Evolutionary conservation across 2,888 invertebrate genomes (phyloP).

Genomic region (Mythimna loreyi): DNA sequence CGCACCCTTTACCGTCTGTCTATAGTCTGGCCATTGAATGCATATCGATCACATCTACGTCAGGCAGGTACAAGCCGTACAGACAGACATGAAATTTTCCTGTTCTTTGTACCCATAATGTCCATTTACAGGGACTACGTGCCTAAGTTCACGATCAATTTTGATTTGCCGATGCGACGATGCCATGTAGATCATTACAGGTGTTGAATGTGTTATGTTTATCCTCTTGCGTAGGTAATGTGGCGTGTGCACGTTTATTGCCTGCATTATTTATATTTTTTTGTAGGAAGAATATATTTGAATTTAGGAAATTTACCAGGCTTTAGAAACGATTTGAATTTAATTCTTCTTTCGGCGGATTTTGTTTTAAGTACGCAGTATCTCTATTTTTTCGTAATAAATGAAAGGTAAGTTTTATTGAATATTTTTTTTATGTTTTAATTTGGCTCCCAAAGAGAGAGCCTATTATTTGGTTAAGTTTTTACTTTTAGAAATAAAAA

Average conservation of each 20-base stretch:
- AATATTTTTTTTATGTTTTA: slow-evolving; percentile 1
- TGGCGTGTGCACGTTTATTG: slow-evolving; percentile 43
- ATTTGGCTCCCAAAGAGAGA: background rate
- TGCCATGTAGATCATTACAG: slow-evolving; percentile 77
- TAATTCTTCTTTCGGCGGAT: background rate
- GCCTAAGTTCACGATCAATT: slow-evolving; percentile 78
- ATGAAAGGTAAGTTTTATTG: background rate
- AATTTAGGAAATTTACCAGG: slow-evolving; percentile 1
- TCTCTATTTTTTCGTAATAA: background rate
- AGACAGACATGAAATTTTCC: slow-evolving; percentile 78
- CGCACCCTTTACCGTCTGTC: slow-evolving; percentile 61
- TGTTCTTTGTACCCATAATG: slow-evolving; percentile 79
- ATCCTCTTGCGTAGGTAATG: slow-evolving; percentile 68
- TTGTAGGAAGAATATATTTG: slow-evolving; percentile 4
- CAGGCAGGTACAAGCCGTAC: slow-evolving; percentile 62
- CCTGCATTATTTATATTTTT: slow-evolving; percentile 65
- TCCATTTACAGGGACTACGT: slow-evolving; percentile 76
- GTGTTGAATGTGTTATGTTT: slow-evolving; percentile 74
- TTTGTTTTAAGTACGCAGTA: background rate
- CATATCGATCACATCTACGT: slow-evolving; percentile 73
- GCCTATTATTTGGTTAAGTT: background rate
- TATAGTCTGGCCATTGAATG: slow-evolving; percentile 70
- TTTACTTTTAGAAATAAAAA: background rate
- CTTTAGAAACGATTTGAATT: background rate
- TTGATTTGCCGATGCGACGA: slow-evolving; percentile 78